Evolutionary conservation across 2,113 vertebrate species (phyloP), one percentile per base, ranked within the genome.

Genomic region (Formicarius rufipectus): DNA sequence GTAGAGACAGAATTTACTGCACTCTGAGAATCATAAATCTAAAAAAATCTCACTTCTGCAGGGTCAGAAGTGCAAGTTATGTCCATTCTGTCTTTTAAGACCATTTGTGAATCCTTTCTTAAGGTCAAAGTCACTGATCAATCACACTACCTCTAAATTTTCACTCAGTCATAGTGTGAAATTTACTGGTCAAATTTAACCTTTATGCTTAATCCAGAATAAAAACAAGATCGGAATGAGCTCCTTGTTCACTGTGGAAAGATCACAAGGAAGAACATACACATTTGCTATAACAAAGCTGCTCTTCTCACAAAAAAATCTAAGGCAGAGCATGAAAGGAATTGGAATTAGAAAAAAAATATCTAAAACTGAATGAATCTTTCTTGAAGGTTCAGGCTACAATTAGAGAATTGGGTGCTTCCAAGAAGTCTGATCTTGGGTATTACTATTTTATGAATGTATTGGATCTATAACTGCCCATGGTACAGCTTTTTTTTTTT

Each of bases 151-250:
- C 49, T 85, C 44, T 39, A 69, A 35, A 83, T 76, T 90, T 91
- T 62, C 50, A 49, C 28, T 73, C 66, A 76, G 35, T 74, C 35
- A 52, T 14, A 52, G 24, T 15, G 20, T 92, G 58, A 90, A 45
- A 86, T 94, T 94, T 83, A 66, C 25, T 50, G 42, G 14, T 69
- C 88, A 90, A 92, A 80, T 77, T 45, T 88, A 44, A 86, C 92
- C 75, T 72, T 75, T 78, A 44, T 69, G 35, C 39, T 79, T 85
- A 81, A 27, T 83, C 22, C 50, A 95, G 71, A 83, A 49, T 72
- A 88, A 92, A 47, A 92, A 22, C 10, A 89, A 83, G 49, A 83
- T 49, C 11, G 27, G 67, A 91, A 93, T 45, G 16, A 64, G 10
- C 53, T 82, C 13, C 47, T 40, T 80, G 62, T 69, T 82, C 40